phyloP scores from a whole-genome alignment of 2,113 vertebrate species.

The Benthochromis sp. region DNA sequence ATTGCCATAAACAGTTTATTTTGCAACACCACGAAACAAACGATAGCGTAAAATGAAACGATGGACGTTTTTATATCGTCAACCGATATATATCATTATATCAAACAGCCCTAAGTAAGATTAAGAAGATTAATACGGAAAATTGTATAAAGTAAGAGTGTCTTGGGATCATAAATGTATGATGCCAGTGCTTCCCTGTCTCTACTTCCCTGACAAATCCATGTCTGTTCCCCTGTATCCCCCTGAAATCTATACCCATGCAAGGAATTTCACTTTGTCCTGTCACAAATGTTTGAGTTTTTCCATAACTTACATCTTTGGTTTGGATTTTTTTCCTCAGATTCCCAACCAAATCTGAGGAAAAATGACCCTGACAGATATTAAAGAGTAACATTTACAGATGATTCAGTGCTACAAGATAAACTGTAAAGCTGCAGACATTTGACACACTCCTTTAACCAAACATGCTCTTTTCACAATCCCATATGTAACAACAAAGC shows the following conservation, averaged over 20 bases:
- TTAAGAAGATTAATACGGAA: background rate
- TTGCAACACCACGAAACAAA: background rate
- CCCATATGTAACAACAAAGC: background rate
- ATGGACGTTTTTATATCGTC: background rate
- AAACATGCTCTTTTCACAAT: background rate
- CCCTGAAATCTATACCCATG: background rate
- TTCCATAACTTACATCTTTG: background rate
- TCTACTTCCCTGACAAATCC: background rate
- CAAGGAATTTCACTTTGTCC: background rate
- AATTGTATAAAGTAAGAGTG: background rate
- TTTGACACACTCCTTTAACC: background rate
- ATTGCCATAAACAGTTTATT: too few species aligned
- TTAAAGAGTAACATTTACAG: background rate
- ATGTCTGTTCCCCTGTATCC: background rate
- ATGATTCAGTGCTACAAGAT: background rate
- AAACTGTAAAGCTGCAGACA: background rate
- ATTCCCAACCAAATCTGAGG: background rate
- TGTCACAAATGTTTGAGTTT: background rate
- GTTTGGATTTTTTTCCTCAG: background rate
- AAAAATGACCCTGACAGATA: background rate
- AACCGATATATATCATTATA: fast-evolving
- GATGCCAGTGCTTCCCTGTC: background rate
- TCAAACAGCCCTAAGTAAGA: background rate
- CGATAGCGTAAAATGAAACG: fast-evolving
- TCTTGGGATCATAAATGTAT: background rate